These are phyloP conservation scores for Chloroclysta siterata DNA, from an alignment of 2,888 invertebrate genomes.

Conservation along the genomic window DNA sequence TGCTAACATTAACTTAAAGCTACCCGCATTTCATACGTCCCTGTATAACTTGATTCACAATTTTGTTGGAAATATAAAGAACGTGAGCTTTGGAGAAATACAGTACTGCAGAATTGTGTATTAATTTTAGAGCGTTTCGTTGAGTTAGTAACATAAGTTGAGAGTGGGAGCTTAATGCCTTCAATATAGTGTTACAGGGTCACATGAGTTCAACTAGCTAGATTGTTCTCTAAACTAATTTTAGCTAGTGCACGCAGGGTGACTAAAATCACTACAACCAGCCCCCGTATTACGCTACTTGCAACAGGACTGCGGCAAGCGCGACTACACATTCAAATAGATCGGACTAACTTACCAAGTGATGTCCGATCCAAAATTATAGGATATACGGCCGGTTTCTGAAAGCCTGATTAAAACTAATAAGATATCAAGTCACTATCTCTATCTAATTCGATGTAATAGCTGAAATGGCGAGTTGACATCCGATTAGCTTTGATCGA, in stretches of 20 bases:
- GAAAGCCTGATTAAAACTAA: too few relatives aligned
- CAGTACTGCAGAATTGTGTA: constrained; percentile 11
- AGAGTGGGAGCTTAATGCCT: constrained; percentile 6
- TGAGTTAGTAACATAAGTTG: constrained; percentile 16
- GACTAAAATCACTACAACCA: neutral
- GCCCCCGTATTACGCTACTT: too few relatives aligned
- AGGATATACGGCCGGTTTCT: too few relatives aligned
- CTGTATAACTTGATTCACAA: constrained; percentile 14
- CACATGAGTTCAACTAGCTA: constrained; percentile 1
- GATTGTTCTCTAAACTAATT: constrained; percentile 1
- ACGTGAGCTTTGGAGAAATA: constrained; percentile 9
- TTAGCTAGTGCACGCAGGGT: neutral
- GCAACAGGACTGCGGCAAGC: too few relatives aligned
- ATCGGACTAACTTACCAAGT: too few relatives aligned
- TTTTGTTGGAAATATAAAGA: constrained; percentile 7
- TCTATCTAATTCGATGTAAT: too few relatives aligned
- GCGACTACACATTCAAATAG: too few relatives aligned
- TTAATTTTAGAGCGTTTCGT: constrained; percentile 14
- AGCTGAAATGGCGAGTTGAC: too few relatives aligned
- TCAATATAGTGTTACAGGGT: constrained; percentile 14
- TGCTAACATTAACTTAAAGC: constrained; percentile 25
- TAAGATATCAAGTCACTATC: too few relatives aligned
- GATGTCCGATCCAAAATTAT: too few relatives aligned
- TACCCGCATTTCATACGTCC: constrained; percentile 23
- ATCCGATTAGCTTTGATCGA: too few relatives aligned